Evolutionary conservation across 2,113 vertebrate genomes (phyloP), one percentile per base, ranked within the genome.

Genomic region (Glareola pratincola): DNA sequence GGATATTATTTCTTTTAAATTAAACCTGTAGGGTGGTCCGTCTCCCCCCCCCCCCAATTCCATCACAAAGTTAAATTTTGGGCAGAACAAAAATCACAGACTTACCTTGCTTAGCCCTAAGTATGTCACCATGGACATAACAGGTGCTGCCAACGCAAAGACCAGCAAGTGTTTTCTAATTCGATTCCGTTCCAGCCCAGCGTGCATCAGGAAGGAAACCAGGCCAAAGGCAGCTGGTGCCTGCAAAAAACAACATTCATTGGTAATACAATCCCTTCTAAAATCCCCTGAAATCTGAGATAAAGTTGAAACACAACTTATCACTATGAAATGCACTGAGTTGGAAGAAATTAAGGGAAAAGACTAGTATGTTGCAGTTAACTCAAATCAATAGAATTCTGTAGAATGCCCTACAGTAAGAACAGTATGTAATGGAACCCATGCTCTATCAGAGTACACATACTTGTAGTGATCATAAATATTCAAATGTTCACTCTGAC

Each of bases 201-300:
- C 99, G 0, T 99, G 99, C 99, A 99, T 99, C 85, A 99, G 98
- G 98, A 99, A 99, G 13, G 99, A 99, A 60, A 99, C 99, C 68
- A 99, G 98, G 67, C 99, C 99, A 88, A 99, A 99, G 6, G 99
- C 99, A 78, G 99, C 99, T 21, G 99, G 99, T 41, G 99, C 99
- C 99, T 99, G 94, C 39, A 85, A 97, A 84, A 88, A 89, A 71
- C 59, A 97, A 63, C 2, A 48, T 37, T 34, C 30, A 41, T 8
- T 45, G 39, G 36, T 75, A 75, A 39, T 21, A 63, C 26, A 86
- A 16, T 10, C 13, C 16, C 9, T 88, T 68, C 53, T 59, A 53
- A 56, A 72, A 36, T 5, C 8, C 23, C 30, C 43, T 32, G 62
- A 72, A 75, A 96, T n/a, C 75, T 6, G 10, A 79, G 26, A 47